Percentiles rank a stretch among this genome's conserved stretches.
phyloP scores from a whole-genome alignment of 2,888 invertebrate genomes.

The Micoletzkya japonica region DNA sequence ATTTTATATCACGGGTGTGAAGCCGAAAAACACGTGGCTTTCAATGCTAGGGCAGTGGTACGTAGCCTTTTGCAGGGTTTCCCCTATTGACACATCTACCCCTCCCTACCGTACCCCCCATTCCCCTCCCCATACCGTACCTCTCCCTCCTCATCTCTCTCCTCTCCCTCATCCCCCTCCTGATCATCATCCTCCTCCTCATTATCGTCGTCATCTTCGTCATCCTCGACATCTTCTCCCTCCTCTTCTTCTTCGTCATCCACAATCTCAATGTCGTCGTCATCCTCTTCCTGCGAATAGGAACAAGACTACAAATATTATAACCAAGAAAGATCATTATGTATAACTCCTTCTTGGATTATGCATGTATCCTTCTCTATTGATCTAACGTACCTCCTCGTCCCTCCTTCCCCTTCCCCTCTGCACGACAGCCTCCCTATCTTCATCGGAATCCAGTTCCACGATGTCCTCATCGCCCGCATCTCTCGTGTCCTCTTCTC shows the following conservation, averaged over 20 bases:
- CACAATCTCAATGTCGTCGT: background rate
- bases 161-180: constrained; percentile 3
- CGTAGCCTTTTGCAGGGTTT: no score
- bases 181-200: background rate
- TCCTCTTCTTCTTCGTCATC: constrained; percentile 4
- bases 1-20: no score
- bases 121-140: background rate
- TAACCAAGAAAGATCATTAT: no score
- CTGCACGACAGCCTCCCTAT: background rate
- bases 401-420: background rate
- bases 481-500: constrained; percentile 13
- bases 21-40: no score
- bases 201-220: background rate
- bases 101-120: background rate
- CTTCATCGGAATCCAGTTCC: no score
- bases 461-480: constrained; percentile 9
- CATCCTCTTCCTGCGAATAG: background rate
- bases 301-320: no score
- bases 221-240: constrained; percentile 14
- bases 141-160: constrained; percentile 18
- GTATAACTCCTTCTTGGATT: no score
- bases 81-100: background rate
- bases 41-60: no score
- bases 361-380: background rate
- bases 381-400: background rate